Conservation (phyloP, 2,113 vertebrate species). For the Labeo rohita region DNA sequence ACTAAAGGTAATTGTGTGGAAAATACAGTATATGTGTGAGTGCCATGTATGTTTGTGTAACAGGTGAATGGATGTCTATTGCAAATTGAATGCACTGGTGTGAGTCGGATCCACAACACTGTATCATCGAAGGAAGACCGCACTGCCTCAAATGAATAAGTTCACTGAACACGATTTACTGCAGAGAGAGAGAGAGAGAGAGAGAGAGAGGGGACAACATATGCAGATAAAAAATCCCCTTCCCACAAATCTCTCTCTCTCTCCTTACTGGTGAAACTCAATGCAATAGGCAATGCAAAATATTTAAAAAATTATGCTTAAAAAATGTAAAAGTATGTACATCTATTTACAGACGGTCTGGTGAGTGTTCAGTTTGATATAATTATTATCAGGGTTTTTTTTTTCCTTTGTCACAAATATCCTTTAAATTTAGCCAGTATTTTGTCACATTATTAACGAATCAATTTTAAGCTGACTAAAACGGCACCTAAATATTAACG, state of each 20-base stretch:
- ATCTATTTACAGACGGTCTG: too few species aligned
- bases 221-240: not conserved
- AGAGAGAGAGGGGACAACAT: not conserved
- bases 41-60: not conserved
- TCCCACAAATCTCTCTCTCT: not conserved
- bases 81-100: not conserved
- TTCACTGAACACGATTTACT: conserved; percentile 10
- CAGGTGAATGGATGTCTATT: not conserved
- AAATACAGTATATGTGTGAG: not conserved
- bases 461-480: not conserved
- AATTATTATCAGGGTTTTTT: too few species aligned
- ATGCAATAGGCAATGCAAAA: too few species aligned
- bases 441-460: not conserved
- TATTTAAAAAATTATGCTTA: too few species aligned
- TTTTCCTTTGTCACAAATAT: too few species aligned
- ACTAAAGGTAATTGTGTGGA: not conserved
- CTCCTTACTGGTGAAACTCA: not conserved
- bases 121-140: not conserved
- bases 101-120: not conserved
- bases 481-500: not conserved
- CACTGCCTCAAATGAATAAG: conserved; percentile 23
- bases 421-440: not conserved
- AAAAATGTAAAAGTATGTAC: too few species aligned
- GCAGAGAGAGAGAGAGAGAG: conserved; percentile 17
- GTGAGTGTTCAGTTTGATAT: too few species aligned